Conservation (phyloP, 2,888 invertebrate genomes). For the Dascillus cervinus region DNA sequence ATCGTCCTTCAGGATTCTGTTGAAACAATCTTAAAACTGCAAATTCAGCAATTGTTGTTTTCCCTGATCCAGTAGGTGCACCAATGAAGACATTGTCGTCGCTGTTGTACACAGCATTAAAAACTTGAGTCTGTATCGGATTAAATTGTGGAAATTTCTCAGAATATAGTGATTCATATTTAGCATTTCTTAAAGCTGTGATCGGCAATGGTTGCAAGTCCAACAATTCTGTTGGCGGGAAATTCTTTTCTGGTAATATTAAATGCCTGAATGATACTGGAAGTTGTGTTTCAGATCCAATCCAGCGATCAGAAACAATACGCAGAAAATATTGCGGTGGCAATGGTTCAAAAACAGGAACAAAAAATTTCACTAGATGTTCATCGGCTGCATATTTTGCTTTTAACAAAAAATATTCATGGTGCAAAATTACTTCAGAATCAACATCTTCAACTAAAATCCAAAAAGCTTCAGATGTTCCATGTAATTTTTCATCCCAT, state of each 20-base stretch:
- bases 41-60: slow-evolving; percentile 94
- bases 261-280: slow-evolving; percentile 97
- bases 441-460: slow-evolving; percentile 83
- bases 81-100: slow-evolving; percentile 98
- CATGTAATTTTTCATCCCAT: slow-evolving; percentile 93
- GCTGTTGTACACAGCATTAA: slow-evolving; percentile 96
- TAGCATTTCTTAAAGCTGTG: slow-evolving; percentile 80
- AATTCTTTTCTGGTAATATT: slow-evolving; percentile 95
- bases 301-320: slow-evolving; percentile 86
- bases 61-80: slow-evolving; percentile 86
- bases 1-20: slow-evolving; percentile 66
- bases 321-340: slow-evolving; percentile 97
- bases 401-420: slow-evolving; percentile 88
- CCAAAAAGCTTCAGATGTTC: slow-evolving; percentile 81
- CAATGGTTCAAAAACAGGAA: slow-evolving; percentile 96
- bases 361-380: slow-evolving; percentile 94
- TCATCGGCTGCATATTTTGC: slow-evolving; percentile 91
- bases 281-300: slow-evolving; percentile 90
- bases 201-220: slow-evolving; percentile 95
- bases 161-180: slow-evolving; percentile 78
- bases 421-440: slow-evolving; percentile 86
- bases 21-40: slow-evolving; percentile 83
- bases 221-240: slow-evolving; percentile 93
- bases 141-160: slow-evolving; percentile 91
- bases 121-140: slow-evolving; percentile 98